Evolutionary conservation across 2,888 invertebrate species (phyloP).

Genomic region (Adela reaumurella): DNA sequence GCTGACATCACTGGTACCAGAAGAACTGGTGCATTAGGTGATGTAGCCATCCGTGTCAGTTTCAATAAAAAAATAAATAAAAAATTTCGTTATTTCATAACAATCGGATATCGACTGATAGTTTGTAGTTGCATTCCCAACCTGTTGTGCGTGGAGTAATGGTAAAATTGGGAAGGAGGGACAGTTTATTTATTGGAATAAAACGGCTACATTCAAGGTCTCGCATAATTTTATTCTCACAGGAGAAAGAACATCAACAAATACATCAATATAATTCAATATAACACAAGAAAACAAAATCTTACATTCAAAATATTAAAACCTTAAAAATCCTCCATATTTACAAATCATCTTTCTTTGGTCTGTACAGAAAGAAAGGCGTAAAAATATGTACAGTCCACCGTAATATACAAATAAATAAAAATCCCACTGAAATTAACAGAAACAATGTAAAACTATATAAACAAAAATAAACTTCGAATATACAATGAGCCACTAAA

Average conservation of each 20-base stretch:
- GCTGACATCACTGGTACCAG: too few species aligned
- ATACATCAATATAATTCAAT: slow-evolving; percentile 15
- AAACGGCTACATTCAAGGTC: background rate
- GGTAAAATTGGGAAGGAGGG: too few species aligned
- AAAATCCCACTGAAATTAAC: background rate
- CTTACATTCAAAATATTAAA: background rate
- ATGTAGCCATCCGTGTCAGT: too few species aligned
- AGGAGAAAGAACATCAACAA: slow-evolving; percentile 57
- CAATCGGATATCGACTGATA: too few species aligned
- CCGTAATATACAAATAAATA: background rate
- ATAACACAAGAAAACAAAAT: background rate
- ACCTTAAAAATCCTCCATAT: background rate
- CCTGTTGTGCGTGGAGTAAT: too few species aligned
- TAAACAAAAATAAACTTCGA: background rate
- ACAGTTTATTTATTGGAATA: background rate
- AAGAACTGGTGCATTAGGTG: too few species aligned
- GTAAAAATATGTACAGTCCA: background rate
- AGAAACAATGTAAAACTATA: background rate
- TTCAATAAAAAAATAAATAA: too few species aligned
- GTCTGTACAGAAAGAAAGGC: background rate
- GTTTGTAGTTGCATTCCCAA: too few species aligned
- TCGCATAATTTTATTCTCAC: slow-evolving; percentile 37
- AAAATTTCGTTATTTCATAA: too few species aligned
- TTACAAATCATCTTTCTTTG: background rate
- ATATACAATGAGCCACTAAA: background rate